Evolutionary conservation across 2,888 invertebrate species (phyloP), one percentile per base, ranked within the genome.

Genomic region (Acronicta leporina): DNA sequence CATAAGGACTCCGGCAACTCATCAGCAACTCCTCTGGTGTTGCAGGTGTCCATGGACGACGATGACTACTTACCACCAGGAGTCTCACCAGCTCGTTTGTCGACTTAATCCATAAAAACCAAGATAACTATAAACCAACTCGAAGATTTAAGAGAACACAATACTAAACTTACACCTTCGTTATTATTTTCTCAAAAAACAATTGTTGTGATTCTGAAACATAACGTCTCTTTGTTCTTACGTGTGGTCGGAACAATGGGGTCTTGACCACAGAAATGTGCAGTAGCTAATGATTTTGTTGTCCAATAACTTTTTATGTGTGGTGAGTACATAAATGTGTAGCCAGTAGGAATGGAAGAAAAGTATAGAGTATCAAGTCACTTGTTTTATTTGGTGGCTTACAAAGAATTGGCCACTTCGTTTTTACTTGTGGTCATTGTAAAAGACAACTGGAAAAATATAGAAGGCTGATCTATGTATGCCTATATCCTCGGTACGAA

Each of bases 251-350:
- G 52, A 59, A 75, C 73, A 77, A 78, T 68, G 57, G 68, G 53
- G 40, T 64, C 40, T 49, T 60, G 49, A 77, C 78, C 75, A 60
- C 75, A 79, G 44, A 66, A 78, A 74, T 75, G 73, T 69, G 66
- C 78, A 73, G 78, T 78, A 78, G 78, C 78, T 68, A 75, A 77
- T 77, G 74, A 72, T 78, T 77, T 68, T 47, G 66, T 60, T 67
- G 49, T 44, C 44, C 72, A 77, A 70, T 76, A 69, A 75, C 62
- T 70, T 77, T 78, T 79, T 78, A 77, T 75, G 78, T 49, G 69
- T 66, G 51, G 69, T 50, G 16, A 20, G 50, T 57, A 27, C 43
- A 33, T 65, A 38, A 53, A 67, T 49, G 33, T 41, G 15, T 10
- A 41, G 10, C n/a, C 48, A 8, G 15, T 41, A 15, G 11, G 7